phyloP scores from a whole-genome alignment of 1,140 invertebrate species.

The Drosophila navojoa region DNA sequence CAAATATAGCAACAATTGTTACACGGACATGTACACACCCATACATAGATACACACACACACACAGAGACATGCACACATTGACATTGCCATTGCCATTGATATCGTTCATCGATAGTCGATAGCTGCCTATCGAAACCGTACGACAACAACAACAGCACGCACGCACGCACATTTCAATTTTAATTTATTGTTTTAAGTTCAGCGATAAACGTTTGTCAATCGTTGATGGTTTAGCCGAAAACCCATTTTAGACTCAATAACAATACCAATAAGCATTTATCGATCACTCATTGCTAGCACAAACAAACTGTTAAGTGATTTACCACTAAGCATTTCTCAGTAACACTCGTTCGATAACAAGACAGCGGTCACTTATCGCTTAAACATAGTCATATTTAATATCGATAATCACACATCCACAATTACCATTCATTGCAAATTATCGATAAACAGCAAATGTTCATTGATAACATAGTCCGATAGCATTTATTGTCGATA shows the following conservation, averaged over 20 bases:
- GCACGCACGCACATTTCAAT: neutral
- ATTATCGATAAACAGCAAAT: no score
- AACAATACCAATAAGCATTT: neutral
- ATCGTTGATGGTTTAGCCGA: neutral
- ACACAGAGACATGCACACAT: neutral
- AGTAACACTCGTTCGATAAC: neutral
- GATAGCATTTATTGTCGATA: no score
- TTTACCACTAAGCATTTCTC: neutral
- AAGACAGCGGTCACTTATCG: neutral
- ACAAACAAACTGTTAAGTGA: neutral
- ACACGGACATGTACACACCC: neutral
- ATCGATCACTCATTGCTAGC: neutral
- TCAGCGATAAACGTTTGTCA: neutral
- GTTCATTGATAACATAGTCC: no score
- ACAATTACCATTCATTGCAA: no score
- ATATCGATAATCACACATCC: neutral
- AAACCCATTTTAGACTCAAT: neutral
- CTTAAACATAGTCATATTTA: neutral
- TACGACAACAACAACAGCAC: neutral
- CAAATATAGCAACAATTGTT: neutral
- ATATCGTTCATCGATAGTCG: slow-evolving; percentile 15
- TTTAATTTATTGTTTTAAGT: neutral
- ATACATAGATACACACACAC: neutral
- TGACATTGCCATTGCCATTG: neutral
- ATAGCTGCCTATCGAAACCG: slow-evolving; percentile 4